Conservation (phyloP, 2,888 invertebrate genomes). For the Tholera decimalis region DNA sequence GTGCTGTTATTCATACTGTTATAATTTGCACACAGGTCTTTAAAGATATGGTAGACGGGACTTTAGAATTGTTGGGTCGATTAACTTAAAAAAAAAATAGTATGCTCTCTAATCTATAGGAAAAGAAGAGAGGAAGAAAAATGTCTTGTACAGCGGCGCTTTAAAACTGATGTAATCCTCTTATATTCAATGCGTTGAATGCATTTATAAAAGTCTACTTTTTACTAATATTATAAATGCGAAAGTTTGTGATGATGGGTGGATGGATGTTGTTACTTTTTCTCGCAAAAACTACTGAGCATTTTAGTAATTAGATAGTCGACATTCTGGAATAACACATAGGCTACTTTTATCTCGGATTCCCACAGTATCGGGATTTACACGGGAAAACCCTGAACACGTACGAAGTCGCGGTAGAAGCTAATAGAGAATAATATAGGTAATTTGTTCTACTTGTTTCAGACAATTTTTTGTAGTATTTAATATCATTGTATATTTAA, state of each 20-base stretch:
- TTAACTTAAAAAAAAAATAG: not conserved
- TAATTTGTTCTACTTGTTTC: conserved; percentile 6
- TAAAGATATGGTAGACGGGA: not conserved
- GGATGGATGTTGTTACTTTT: too few relatives aligned
- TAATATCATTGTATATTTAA: too few relatives aligned
- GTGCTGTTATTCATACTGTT: conserved; percentile 21
- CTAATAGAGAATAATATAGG: conserved; percentile 3
- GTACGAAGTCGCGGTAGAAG: too few relatives aligned
- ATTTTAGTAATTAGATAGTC: too few relatives aligned
- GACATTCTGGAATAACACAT: too few relatives aligned
- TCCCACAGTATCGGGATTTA: too few relatives aligned
- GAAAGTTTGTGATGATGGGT: too few relatives aligned
- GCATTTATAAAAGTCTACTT: conserved; percentile 18
- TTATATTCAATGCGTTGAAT: conserved; percentile 17
- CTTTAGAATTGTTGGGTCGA: not conserved
- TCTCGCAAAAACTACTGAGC: too few relatives aligned
- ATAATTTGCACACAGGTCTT: conserved; percentile 32
- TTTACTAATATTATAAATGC: too few relatives aligned
- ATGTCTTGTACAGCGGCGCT: conserved; percentile 2
- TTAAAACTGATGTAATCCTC: conserved; percentile 5
- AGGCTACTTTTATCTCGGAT: too few relatives aligned
- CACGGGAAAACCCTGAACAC: too few relatives aligned
- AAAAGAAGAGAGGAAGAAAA: too few relatives aligned
- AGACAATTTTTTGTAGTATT: not conserved
- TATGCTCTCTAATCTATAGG: accelerated